Conservation (phyloP, 2,113 vertebrate species). For the Cochlearius cochlearius region DNA sequence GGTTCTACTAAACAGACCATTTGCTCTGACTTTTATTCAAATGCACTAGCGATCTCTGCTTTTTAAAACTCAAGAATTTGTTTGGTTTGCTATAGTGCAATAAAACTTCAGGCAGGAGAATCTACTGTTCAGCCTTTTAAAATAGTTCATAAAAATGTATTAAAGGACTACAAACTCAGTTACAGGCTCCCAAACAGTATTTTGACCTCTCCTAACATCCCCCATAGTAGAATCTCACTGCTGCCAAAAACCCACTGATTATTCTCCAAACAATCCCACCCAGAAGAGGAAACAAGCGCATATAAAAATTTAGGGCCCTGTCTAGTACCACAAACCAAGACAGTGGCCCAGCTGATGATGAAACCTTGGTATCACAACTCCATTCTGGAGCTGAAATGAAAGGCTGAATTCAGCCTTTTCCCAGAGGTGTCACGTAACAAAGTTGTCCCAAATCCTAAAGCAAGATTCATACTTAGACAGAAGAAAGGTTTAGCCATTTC, state of each 20-base stretch:
- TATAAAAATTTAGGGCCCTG: not conserved
- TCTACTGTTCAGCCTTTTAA: not conserved
- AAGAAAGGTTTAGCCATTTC: not conserved
- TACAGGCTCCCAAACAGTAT: not conserved
- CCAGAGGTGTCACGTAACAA: not conserved
- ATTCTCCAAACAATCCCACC: not conserved
- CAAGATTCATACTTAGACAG: not conserved
- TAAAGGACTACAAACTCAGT: not conserved
- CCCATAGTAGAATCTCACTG: not conserved
- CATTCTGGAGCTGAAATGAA: not conserved
- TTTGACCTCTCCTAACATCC: not conserved
- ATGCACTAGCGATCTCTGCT: not conserved
- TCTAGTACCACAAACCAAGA: not conserved
- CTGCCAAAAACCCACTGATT: not conserved
- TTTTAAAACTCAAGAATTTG: not conserved
- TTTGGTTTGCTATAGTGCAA: not conserved
- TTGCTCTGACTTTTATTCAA: not conserved
- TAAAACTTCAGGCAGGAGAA: conserved; percentile 12
- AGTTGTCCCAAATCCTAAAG: not conserved
- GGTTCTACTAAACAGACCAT: not conserved
- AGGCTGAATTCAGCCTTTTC: not conserved
- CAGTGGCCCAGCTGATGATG: not conserved
- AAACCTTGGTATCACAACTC: not conserved
- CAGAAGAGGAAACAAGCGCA: not conserved
- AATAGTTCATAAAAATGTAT: not conserved